A percentile compares a stretch with the other conserved stretches of the same genome.
phyloP scores from a whole-genome alignment of 2,888 invertebrate species.

The Tiliacea citrago region DNA sequence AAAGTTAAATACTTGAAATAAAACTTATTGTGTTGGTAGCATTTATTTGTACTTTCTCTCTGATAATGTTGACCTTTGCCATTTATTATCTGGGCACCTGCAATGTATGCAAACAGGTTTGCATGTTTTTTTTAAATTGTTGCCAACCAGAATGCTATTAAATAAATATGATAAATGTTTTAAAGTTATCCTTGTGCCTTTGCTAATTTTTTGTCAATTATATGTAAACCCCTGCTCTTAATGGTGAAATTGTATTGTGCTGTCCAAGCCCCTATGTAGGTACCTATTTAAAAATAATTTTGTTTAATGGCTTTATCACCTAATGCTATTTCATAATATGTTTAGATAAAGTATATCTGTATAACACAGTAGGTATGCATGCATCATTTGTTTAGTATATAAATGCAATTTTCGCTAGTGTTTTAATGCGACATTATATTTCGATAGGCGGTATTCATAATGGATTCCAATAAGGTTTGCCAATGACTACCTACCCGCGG shows the following conservation, averaged over 20 bases:
- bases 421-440: constrained; percentile 19
- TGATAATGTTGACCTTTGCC: constrained; percentile 73
- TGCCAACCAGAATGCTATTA: constrained; percentile 30
- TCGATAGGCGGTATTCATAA: constrained; percentile 32
- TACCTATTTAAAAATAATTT: neutral
- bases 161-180: constrained; percentile 14
- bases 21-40: constrained; percentile 62
- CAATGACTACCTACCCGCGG: constrained; percentile 17
- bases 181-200: neutral
- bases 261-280: neutral
- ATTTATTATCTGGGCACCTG: constrained; percentile 73
- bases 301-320: neutral
- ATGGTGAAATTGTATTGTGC: neutral
- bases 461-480: constrained; percentile 44
- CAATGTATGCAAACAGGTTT: constrained; percentile 53
- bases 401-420: constrained; percentile 18
- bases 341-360: constrained; percentile 7
- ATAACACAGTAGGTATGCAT: constrained; percentile 2
- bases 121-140: constrained; percentile 62
- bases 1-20: constrained; percentile 44
- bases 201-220: constrained; percentile 7
- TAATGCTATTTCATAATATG: constrained; percentile 8
- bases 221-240: neutral
- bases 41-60: constrained; percentile 70
- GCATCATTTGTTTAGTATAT: neutral